phyloP scores from a whole-genome alignment of 1,140 invertebrate genomes.

The Drosophila fuyamai region DNA sequence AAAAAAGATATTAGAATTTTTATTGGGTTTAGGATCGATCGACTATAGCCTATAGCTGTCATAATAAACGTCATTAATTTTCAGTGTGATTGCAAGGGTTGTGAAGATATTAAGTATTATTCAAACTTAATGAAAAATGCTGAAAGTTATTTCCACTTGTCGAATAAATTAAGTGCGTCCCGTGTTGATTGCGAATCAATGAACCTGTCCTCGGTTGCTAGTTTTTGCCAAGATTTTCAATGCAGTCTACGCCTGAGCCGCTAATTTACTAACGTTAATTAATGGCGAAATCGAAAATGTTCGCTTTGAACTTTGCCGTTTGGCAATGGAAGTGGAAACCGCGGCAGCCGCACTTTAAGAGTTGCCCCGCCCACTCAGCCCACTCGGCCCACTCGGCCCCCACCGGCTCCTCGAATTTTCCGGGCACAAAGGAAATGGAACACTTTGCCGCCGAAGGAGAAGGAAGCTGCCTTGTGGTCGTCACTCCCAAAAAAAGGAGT shows the following conservation, averaged over 20 bases:
- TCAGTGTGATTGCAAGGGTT: too few species aligned
- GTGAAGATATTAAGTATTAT: too few species aligned
- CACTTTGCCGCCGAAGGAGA: constrained; percentile 56
- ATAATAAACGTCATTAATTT: too few species aligned
- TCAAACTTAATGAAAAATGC: not conserved
- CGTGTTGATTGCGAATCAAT: constrained; percentile 49
- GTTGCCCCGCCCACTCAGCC: constrained; percentile 2
- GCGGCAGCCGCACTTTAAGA: constrained; percentile 63
- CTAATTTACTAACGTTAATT: constrained; percentile 81
- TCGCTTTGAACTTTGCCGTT: constrained; percentile 73
- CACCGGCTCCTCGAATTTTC: constrained; percentile 1
- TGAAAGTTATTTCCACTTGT: constrained; percentile 8
- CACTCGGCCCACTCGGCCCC: not conserved
- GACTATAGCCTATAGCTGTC: too few species aligned
- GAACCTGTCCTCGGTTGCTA: constrained; percentile 17
- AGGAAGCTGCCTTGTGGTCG: constrained; percentile 37
- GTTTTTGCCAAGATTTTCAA: constrained; percentile 1
- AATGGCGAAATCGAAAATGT: constrained; percentile 76
- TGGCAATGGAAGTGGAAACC: constrained; percentile 38
- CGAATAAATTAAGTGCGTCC: constrained; percentile 47
- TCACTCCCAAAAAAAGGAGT: constrained; percentile 7
- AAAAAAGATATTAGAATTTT: too few species aligned
- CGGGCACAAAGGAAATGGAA: constrained; percentile 71
- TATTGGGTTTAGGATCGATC: too few species aligned
- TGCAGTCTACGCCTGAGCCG: constrained; percentile 36